Conservation (phyloP, 2,113 vertebrate species). For the human (Homo sapiens) region GRCh38 chr14:45623001-45623500, state of each 20-base stretch:
- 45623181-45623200: neutral
- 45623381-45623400: neutral
- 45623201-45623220: conserved; percentile 12
- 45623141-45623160: neutral
- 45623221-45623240: neutral
- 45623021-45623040: neutral
- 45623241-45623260: neutral
- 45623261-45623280: neutral
- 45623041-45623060: neutral
- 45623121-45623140: neutral
- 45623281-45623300: conserved; percentile 21
- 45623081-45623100: neutral
- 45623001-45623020: neutral
- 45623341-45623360: conserved; percentile 45
- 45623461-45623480: neutral
- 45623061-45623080: neutral
- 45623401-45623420: neutral
- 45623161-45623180: neutral
- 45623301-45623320: neutral
- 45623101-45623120: neutral
- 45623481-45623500: conserved; percentile 18
- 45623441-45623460: neutral
- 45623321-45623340: neutral
- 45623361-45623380: neutral
- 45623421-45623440: neutral